Evolutionary conservation across 2,888 invertebrate genomes (phyloP).

Genomic region (Euphydryas editha): DNA sequence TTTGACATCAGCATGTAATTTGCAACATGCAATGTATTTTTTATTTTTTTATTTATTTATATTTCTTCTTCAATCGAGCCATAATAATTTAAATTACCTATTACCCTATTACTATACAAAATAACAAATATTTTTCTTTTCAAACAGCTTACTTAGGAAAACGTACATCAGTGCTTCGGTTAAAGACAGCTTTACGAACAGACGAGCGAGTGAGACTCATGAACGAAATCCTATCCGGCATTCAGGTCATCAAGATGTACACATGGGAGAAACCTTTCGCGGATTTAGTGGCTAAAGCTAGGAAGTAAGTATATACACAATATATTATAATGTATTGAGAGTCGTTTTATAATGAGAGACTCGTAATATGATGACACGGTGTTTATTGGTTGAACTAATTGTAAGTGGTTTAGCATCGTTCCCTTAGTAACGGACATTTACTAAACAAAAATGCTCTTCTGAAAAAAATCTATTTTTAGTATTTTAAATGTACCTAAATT

Average conservation of each 20-base stretch:
- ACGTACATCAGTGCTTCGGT: conserved; percentile 88
- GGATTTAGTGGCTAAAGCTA: conserved; percentile 86
- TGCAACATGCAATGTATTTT: too few relatives aligned
- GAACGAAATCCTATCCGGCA: conserved; percentile 93
- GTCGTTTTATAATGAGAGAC: too few relatives aligned
- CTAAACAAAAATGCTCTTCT: too few relatives aligned
- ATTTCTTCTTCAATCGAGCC: not conserved
- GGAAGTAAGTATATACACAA: conserved; percentile 89
- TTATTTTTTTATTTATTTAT: too few relatives aligned
- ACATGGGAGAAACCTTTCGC: conserved; percentile 95
- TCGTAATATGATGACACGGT: too few relatives aligned
- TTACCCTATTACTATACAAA: not conserved
- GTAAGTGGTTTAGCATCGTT: too few relatives aligned
- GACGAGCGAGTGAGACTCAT: conserved; percentile 95
- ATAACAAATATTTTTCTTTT: conserved; percentile 21
- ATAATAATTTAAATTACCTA: not conserved
- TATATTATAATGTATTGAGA: too few relatives aligned
- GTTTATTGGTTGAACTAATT: too few relatives aligned
- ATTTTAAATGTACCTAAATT: too few relatives aligned
- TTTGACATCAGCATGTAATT: too few relatives aligned
- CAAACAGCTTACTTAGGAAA: conserved; percentile 88
- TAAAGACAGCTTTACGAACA: conserved; percentile 92
- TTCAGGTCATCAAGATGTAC: conserved; percentile 96
- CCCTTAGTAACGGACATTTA: too few relatives aligned
- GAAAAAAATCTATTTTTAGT: too few relatives aligned